Evolutionary conservation across 1,140 invertebrate species (phyloP), one percentile per base, ranked within the genome.

Genomic region (Bombus turneri): DNA sequence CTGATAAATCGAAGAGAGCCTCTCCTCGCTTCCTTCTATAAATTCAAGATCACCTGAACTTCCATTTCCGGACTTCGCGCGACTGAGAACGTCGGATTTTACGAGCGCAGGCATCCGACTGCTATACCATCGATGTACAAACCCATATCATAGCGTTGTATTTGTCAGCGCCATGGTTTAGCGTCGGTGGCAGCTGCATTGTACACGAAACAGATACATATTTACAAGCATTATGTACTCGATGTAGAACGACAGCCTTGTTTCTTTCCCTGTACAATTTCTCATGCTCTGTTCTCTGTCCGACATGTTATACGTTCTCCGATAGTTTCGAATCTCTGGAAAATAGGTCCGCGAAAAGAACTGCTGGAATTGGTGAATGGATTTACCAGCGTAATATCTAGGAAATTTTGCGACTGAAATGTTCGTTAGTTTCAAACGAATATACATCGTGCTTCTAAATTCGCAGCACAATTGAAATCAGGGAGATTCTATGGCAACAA

Each of bases 1-100:
- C 57, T 43, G 71, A 64, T 64, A 82, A 76, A 43, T 83, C 41
- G 59, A 12, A 66, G 25, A 75, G 25, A 25, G 34, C 3, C 12
- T 9, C 31, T 9, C 64, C 18, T 22, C 3, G 41, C 31, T 34
- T 66, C 57, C 41, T 37, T 43, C 72, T 39, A 75, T 83, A 83
- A 78, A 78, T 68, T 68, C 25, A 53, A 78, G 43, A 83, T 78
- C 74, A 47, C 37, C 64, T 25, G 75, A 69, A 41, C 62, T 57
- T 71, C 47, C 64, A 83, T 83, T 83, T 71, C 66, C 82, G 64
- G 47, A 31, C 22, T 57, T 41, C 6, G 34, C 43, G 22, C 8
- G 64, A 31, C 53, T 6, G 77, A 83, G 10, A 53, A 43, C 43
- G 34, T 53, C 59, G 62, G 75, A 69, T 83, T 83, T 83, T 78